Evolutionary conservation across 2,797 vertebrate genomes (phyloP), one percentile per base, ranked within the genome.

Genomic region (Falco novaeseelandiae): DNA sequence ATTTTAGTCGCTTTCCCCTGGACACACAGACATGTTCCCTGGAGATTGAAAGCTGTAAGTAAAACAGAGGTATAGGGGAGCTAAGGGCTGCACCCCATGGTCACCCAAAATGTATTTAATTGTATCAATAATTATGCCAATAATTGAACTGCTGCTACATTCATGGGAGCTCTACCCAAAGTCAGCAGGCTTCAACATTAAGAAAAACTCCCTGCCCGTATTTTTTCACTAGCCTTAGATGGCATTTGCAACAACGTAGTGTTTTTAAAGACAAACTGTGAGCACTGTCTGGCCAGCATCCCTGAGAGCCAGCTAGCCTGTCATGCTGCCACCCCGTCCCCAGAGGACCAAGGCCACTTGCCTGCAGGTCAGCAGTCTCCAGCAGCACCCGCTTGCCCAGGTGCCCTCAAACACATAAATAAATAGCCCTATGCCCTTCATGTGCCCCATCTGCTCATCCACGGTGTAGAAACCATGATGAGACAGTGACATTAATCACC

Each of bases 31-130:
- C 99, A 1, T 99, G 99, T 95, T 99, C 99, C 0, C 97, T 99
- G 76, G 99, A 99, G 98, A 99, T 99, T 40, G 99, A 99, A 98
- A 99, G 99, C 98, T 99, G 99, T 99, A 98, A 99, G 99, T 99
- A 97, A 88, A 79, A 58, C 6, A 2, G 23, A 86, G 46, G 5
- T 18, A 15, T 12, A 27, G 44, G 30, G 58, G 30, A 89, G 38
- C 21, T 12, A 15, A 81, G 12, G 54, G 14, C 57, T 69, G 78
- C 17, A 66, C 6, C 22, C 32, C 12, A 12, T 16, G 42, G 51
- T 16, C 22, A 85, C 72, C 27, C 44, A 90, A 74, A 79, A 11
- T 49, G 22, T 34, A 4, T 38, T 57, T 59, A 70, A 48, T 77
- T 77, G 32, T 36, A 82, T 29, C 30, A 66, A 6, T 59, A 78